Evolutionary conservation across 1,140 invertebrate genomes (phyloP), one percentile per base, ranked within the genome.

Genomic region (Euura saliciscinereae): DNA sequence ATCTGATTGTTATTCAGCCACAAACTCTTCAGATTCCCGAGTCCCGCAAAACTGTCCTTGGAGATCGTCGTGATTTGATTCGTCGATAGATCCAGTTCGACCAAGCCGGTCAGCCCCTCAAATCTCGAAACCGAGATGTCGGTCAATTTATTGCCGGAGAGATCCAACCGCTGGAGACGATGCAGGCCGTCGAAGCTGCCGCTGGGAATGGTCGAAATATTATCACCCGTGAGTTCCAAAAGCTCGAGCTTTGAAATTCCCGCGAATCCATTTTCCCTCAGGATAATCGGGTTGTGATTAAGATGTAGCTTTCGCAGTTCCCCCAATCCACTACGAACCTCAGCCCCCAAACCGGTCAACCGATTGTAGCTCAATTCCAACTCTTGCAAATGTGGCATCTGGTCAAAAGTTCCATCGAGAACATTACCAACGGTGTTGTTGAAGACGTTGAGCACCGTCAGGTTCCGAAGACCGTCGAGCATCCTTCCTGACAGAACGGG

Each of bases 301-400:
- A 67, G 28, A 11, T 67, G 8, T 10, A 67, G 28, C 8, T 4
- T 4, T 28, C 66, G 66, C 43, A 67, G 66, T 11, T 67, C 42
- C 28, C 10, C 10, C 43, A 67, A 42, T 42, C 66, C 43, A 10
- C 3, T 67, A 10, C 28, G 8, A 10, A 67, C 43, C 3, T 42
- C 66, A 67, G 8, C 28, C 2, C 4, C 13, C 3, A 67, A 42
- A 13, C 28, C 10, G 42, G 8, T 67, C 66, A 67, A 44, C 7
- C 28, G 43, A 67, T 67, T 67, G 42, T 67, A 28, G 43, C 66
- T 67, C 11, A 67, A 44, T 42, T 67, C 66, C 66, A 67, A 67
- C 6, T 67, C 66, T 44, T 11, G 3, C 66, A 67, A 67, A 67
- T 67, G 8, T 44, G 66, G 66, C 6, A 67, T 11, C 11, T 8